Evolutionary conservation across 23 tunicate genomes (phyloP).

Genomic region (Halocynthia aurantium): DNA sequence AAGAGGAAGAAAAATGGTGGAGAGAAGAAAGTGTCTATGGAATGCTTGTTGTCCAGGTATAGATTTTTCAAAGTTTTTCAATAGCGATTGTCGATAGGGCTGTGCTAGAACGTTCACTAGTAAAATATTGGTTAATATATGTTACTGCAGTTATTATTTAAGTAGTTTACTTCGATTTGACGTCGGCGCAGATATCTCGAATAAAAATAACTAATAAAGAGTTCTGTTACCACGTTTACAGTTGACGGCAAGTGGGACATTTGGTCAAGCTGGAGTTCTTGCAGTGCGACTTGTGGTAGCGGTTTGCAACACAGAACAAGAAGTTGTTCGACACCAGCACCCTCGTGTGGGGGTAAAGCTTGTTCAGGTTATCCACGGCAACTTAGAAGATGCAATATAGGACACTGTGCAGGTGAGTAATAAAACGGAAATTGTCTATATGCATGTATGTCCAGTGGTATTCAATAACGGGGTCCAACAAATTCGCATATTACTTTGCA

Average conservation of each 20-base stretch:
- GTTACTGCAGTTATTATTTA: no score
- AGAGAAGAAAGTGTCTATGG: not conserved
- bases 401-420: conserved; percentile 6
- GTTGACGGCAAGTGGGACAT: conserved; percentile 19
- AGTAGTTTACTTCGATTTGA: no score
- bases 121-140: not conserved
- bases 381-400: conserved; percentile 33
- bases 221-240: not conserved
- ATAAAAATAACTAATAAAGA: not conserved
- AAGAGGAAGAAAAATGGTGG: not conserved
- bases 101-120: conserved; percentile 7
- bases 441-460: no score
- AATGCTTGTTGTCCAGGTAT: conserved; percentile 1
- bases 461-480: no score
- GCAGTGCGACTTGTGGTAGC: conserved; percentile 47
- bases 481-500: not conserved
- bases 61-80: not conserved
- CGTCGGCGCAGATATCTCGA: no score
- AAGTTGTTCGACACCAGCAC: conserved; percentile 18
- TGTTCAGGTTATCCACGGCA: conserved; percentile 19
- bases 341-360: not conserved
- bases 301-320: conserved; percentile 55
- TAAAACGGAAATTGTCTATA: not conserved
- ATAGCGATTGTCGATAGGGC: not conserved
- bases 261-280: conserved; percentile 63